Conservation (phyloP, 64 coral and sea anemone species). For the Cladopsammia gracilis region DNA sequence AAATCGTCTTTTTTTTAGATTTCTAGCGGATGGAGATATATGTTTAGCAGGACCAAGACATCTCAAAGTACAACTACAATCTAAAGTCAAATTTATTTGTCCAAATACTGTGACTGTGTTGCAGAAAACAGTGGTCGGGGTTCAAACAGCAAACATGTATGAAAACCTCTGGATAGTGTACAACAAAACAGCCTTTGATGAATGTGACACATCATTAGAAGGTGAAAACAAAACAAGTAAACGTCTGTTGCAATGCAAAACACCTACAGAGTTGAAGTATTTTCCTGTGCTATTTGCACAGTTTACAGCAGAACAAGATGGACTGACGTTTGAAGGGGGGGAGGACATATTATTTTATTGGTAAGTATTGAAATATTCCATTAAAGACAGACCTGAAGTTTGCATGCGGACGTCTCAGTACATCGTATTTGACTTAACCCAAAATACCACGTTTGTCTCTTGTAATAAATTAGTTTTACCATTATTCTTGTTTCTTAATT, state of each 20-base stretch:
- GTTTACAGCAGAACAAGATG: neutral
- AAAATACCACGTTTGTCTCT: no score
- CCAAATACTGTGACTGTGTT: constrained; percentile 24
- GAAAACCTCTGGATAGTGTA: constrained; percentile 26
- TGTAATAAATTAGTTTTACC: no score
- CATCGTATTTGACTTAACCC: no score
- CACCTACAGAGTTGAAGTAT: neutral
- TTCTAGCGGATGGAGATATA: neutral
- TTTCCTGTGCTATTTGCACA: neutral
- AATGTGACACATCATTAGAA: neutral
- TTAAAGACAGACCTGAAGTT: no score
- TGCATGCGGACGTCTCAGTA: no score
- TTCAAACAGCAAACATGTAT: constrained; percentile 13
- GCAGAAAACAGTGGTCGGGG: neutral
- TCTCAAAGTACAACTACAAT: neutral
- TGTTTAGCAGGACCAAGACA: neutral
- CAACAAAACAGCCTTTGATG: neutral
- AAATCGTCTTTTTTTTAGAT: neutral
- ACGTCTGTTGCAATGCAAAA: neutral
- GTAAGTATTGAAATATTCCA: neutral
- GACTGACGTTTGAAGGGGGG: neutral
- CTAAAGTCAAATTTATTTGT: constrained; percentile 34
- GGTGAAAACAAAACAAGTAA: neutral
- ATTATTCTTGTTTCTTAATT: no score
- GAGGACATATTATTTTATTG: constrained; percentile 10